Evolutionary conservation across 2,888 invertebrate genomes (phyloP).

Genomic region (Pedicia rivosa): DNA sequence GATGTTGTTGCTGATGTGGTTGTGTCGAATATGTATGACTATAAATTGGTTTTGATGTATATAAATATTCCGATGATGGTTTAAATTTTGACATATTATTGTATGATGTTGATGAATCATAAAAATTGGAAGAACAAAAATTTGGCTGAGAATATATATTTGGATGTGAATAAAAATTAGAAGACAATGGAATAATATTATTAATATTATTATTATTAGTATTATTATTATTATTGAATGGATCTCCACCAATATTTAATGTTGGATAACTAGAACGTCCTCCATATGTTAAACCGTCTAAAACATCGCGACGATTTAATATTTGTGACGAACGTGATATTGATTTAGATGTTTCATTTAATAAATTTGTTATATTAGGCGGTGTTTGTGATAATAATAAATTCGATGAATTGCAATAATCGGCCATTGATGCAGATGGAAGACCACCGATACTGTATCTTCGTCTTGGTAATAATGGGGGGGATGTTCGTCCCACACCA

Average conservation of each 20-base stretch:
- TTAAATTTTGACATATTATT: slow-evolving; percentile 1
- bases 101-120: slow-evolving; percentile 5
- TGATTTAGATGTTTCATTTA: slow-evolving; percentile 31
- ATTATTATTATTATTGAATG: slow-evolving; percentile 8
- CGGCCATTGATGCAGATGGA: slow-evolving; percentile 21
- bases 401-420: background rate
- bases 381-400: slow-evolving; percentile 1
- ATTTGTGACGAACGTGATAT: slow-evolving; percentile 31
- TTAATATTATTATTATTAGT: slow-evolving; percentile 19
- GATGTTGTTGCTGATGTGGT: background rate
- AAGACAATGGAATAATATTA: slow-evolving; percentile 28
- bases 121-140: slow-evolving; percentile 11
- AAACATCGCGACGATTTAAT: slow-evolving; percentile 23
- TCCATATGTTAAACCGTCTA: background rate
- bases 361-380: slow-evolving; percentile 26
- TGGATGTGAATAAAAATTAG: slow-evolving; percentile 30
- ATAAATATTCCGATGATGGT: slow-evolving; percentile 5
- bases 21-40: slow-evolving; percentile 3
- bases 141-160: slow-evolving; percentile 23
- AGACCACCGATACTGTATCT: slow-evolving; percentile 31
- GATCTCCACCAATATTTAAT: slow-evolving; percentile 22
- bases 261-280: slow-evolving; percentile 27
- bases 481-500: slow-evolving; percentile 10
- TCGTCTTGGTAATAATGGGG: slow-evolving; percentile 19
- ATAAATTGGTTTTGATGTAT: slow-evolving; percentile 5